These are phyloP conservation scores for Strix uralensis DNA, from an alignment of 2,113 vertebrate species.

Conservation along the genomic window DNA sequence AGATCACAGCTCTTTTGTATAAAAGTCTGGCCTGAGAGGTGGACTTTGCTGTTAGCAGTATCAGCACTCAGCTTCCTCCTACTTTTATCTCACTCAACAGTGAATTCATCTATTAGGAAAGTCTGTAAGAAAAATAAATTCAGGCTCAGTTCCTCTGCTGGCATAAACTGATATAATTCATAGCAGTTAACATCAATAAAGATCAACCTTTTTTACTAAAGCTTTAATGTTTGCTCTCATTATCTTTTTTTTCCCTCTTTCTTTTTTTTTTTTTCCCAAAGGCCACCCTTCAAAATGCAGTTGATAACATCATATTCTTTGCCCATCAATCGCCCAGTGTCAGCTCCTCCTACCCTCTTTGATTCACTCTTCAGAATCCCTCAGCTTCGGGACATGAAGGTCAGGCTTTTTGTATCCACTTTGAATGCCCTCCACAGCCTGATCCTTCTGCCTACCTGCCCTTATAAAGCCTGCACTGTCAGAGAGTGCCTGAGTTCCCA, in stretches of 20 bases:
- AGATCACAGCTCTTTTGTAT: slow-evolving; percentile 8
- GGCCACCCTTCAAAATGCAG: not conserved
- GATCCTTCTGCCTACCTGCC: slow-evolving; percentile 24
- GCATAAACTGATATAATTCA: slow-evolving; percentile 17
- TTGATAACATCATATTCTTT: slow-evolving; percentile 28
- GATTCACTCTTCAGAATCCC: not conserved
- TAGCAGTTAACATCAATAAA: not conserved
- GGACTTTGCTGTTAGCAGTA: not conserved
- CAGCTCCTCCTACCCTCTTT: slow-evolving; percentile 1
- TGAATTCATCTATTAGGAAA: not conserved
- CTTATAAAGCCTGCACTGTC: slow-evolving; percentile 4
- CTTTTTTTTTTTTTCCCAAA: not conserved
- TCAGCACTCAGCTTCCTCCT: not conserved
- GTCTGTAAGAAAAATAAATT: slow-evolving; percentile 40
- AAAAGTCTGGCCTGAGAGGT: not conserved
- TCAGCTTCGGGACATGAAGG: not conserved
- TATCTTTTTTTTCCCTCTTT: not conserved
- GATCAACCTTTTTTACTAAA: not conserved
- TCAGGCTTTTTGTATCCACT: slow-evolving; percentile 29
- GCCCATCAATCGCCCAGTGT: not conserved
- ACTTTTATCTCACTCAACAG: slow-evolving; percentile 5
- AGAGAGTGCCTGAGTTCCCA: slow-evolving; percentile 29
- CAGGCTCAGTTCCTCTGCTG: not conserved
- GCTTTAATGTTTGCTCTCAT: not conserved
- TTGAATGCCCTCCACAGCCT: not conserved